These are phyloP conservation scores for Hedychridium roseum DNA, from an alignment of 2,888 invertebrate species.

Conservation along the genomic window DNA sequence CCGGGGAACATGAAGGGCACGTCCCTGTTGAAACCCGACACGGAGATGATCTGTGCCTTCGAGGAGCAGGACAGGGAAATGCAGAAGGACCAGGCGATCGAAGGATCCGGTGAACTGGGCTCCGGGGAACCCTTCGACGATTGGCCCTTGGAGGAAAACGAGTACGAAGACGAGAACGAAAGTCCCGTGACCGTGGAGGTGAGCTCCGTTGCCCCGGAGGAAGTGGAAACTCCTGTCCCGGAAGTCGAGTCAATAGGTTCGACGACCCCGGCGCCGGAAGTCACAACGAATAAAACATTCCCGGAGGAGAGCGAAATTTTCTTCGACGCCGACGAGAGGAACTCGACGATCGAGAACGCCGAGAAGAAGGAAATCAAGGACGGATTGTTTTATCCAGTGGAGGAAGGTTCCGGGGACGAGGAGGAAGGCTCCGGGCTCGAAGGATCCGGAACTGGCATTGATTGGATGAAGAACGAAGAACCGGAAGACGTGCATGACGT, in stretches of 20 bases:
- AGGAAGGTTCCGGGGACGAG: slow-evolving; percentile 60
- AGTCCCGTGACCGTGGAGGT: not conserved
- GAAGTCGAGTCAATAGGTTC: slow-evolving; percentile 3
- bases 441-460: slow-evolving; percentile 44
- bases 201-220: not conserved
- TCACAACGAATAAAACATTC: not conserved
- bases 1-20: slow-evolving; percentile 67
- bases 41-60: slow-evolving; percentile 40
- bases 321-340: slow-evolving; percentile 35
- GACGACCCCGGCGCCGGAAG: slow-evolving; percentile 6
- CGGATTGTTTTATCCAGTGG: slow-evolving; percentile 45
- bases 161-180: slow-evolving; percentile 2
- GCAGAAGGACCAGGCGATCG: slow-evolving; percentile 70
- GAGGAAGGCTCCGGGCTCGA: slow-evolving; percentile 63
- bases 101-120: slow-evolving; percentile 56
- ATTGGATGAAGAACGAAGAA: slow-evolving; percentile 25
- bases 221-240: slow-evolving; percentile 28
- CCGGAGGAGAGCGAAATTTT: slow-evolving; percentile 33
- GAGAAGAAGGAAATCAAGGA: slow-evolving; percentile 13
- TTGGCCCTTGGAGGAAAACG: slow-evolving; percentile 10
- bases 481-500: slow-evolving; percentile 26
- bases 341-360: slow-evolving; percentile 11
- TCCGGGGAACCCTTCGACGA: slow-evolving; percentile 31
- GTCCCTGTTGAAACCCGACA: slow-evolving; percentile 69
- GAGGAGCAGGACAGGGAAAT: slow-evolving; percentile 53